A percentile compares a stretch with the other conserved stretches of the same genome.
phyloP scores from a whole-genome alignment of 2,888 invertebrate genomes.

The Selenia dentaria region DNA sequence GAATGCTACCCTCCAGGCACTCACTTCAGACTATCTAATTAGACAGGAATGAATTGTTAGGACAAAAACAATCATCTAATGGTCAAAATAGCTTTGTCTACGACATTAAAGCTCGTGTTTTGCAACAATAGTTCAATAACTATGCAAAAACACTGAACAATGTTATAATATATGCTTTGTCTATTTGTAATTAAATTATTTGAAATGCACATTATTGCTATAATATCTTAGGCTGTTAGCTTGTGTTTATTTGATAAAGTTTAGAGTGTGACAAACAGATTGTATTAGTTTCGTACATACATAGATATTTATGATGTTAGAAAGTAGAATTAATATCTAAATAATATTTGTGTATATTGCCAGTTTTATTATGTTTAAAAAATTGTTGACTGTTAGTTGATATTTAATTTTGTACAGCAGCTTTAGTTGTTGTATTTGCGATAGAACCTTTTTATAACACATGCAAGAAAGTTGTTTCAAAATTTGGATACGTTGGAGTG shows the following conservation, averaged over 20 bases:
- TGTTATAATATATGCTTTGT: neutral
- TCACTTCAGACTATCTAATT: constrained; percentile 49
- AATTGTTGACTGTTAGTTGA: too few species aligned
- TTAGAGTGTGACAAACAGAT: too few species aligned
- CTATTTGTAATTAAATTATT: constrained; percentile 20
- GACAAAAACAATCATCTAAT: constrained; percentile 53
- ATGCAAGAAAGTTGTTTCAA: neutral
- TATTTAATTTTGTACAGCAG: neutral
- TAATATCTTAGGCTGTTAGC: too few species aligned
- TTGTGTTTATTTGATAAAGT: too few species aligned
- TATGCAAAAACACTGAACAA: constrained; percentile 1
- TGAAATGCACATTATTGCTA: constrained; percentile 5
- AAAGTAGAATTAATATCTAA: too few species aligned
- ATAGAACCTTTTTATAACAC: too few species aligned
- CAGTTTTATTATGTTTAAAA: too few species aligned
- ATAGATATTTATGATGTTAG: too few species aligned
- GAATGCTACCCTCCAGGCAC: constrained; percentile 12
- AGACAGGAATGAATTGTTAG: constrained; percentile 49
- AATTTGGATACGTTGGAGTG: constrained; percentile 40
- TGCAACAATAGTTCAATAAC: too few species aligned
- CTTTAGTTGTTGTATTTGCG: constrained; percentile 7
- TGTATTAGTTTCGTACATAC: too few species aligned
- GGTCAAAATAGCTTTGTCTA: constrained; percentile 34
- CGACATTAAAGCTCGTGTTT: constrained; percentile 2
- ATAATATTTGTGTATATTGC: too few species aligned